Conservation (phyloP, 2,113 vertebrate genomes). For the Melanocharis versteri region DNA sequence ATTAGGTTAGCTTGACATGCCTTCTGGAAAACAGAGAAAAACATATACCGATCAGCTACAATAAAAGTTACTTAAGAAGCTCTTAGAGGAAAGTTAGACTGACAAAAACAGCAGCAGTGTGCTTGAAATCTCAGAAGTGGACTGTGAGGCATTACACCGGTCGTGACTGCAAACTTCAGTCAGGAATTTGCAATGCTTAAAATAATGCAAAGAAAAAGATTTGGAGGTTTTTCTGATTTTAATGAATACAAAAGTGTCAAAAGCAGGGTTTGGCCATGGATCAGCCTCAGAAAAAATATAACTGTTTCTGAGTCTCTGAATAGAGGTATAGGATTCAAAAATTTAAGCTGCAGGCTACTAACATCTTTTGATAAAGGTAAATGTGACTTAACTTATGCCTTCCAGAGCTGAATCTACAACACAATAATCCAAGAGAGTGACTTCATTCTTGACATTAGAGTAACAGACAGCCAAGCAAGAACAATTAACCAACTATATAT, state of each 20-base stretch:
- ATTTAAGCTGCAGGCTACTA: background rate
- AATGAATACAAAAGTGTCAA: background rate
- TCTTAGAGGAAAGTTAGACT: background rate
- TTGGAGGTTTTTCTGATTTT: background rate
- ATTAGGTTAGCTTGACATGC: slow-evolving; percentile 22
- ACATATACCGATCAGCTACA: background rate
- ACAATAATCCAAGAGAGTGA: background rate
- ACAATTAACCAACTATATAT: background rate
- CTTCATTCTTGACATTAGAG: background rate
- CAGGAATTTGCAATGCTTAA: background rate
- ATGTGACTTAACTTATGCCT: background rate
- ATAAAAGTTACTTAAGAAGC: background rate
- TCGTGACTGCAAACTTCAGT: background rate
- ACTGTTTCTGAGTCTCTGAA: background rate
- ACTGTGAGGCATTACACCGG: background rate
- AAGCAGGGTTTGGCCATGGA: rapidly evolving
- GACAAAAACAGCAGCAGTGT: background rate
- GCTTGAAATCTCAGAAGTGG: background rate
- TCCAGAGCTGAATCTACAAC: background rate
- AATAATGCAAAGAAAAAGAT: background rate
- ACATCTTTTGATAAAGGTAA: background rate
- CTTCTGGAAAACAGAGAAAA: background rate
- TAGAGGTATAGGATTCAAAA: background rate
- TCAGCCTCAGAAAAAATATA: background rate
- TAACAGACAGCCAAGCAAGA: background rate